Base-by-base conservation (phyloP, 1,140 invertebrate genomes). In the Teleogryllus occipitalis region DNA sequence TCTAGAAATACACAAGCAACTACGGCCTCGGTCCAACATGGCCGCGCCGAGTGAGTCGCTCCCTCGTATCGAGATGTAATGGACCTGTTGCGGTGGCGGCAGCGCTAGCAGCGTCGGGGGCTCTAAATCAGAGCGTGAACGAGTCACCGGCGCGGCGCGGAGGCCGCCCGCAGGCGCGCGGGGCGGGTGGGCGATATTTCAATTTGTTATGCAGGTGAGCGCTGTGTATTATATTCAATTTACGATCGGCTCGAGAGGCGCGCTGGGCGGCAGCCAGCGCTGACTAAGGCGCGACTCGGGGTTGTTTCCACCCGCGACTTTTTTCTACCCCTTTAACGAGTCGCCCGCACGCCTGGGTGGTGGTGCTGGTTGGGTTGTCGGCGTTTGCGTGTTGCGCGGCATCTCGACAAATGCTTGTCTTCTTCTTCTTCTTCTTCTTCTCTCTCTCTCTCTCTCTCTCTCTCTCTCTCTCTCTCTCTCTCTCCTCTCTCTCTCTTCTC, bases 211-310 rank as follows among this genome's bases (percentile, higher is more conserved):
- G 54, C 54, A 65, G 54, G 54, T 7, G 54, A 65, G 7, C 54
- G 54, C 54, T 65, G 54, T 65, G 54, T 65, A 65, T 65, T 65
- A 65, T 65, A 65, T 65, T 65, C 54, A 65, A 65, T 65, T 65
- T 65, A 65, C 54, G 54, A 65, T 65, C 54, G 54, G 54, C 54
- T 7, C 54, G 10, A 18, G 54, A 10, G 54, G 10, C 54, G 54
- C 18, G 54, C 18, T 65, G 2, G 54, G 7, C 54, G 54, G 54
- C 18, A 10, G 54, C 54, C 54, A 65, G 18, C 54, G 54, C 54
- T 65, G 54, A 65, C 54, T 65, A 65, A 65, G 54, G 54, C 18
- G 18, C 27, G 18, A 65, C 54, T 18, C 54, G 54, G 54, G 54
- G 54, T 65, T 14, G 54, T 1, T 65, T 65, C 18, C 54, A 65